phyloP scores from a whole-genome alignment of 2,888 invertebrate species.

The Mechanitis messenoides region DNA sequence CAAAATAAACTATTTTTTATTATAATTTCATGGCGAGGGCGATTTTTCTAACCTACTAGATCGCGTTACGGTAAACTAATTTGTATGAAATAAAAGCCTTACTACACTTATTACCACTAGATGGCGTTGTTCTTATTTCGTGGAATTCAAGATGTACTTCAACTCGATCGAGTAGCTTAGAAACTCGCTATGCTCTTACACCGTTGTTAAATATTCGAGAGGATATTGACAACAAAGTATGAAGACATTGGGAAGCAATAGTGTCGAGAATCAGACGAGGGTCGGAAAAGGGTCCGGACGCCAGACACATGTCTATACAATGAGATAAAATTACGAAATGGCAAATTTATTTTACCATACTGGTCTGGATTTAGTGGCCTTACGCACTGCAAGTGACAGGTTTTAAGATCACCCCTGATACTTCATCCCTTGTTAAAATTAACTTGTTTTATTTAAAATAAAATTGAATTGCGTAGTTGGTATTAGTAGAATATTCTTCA shows the following conservation, averaged over 20 bases:
- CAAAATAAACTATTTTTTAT: too few species aligned
- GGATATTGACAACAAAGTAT: conserved; percentile 52
- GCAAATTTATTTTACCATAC: conserved; percentile 27
- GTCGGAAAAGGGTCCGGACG: conserved; percentile 59
- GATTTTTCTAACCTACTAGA: too few species aligned
- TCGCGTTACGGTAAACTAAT: too few species aligned
- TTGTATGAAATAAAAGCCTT: too few species aligned
- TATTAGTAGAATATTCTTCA: too few species aligned
- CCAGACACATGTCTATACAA: conserved; percentile 60
- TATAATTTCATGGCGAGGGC: too few species aligned
- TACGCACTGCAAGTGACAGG: conserved; percentile 3
- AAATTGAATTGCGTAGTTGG: too few species aligned
- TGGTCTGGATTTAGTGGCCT: conserved; percentile 13
- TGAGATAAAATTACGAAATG: conserved; percentile 45
- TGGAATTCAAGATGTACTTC: too few species aligned
- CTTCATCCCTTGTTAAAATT: conserved; percentile 1
- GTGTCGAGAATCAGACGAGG: conserved; percentile 53
- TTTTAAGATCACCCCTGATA: conserved; percentile 1
- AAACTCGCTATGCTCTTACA: too few species aligned
- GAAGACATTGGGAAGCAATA: conserved; percentile 66
- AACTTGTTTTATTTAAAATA: background rate
- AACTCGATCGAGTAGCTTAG: too few species aligned
- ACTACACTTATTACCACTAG: too few species aligned
- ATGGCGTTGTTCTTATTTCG: too few species aligned
- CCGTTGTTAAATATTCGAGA: conserved; percentile 41